Evolutionary conservation across 2,113 vertebrate genomes (phyloP), one percentile per base, ranked within the genome.

Genomic region (Thymallus thymallus): DNA sequence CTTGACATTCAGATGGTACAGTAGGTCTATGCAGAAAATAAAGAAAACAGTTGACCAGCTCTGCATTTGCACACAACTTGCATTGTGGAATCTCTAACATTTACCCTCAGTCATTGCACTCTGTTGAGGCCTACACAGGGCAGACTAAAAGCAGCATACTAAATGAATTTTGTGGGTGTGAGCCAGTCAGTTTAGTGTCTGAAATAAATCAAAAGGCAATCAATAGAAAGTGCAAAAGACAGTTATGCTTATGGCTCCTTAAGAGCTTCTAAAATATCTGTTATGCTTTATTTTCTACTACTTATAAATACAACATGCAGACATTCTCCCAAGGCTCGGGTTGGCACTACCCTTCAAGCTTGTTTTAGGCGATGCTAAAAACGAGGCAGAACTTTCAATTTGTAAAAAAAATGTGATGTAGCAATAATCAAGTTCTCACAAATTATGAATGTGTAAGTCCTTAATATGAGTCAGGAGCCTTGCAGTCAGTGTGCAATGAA

Each of bases 81-180:
- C 26, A 26, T 26, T 26, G 26, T 23, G 9, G 35, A 41, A 41
- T 41, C 35, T 10, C 35, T 41, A 41, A 10, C 24, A 22, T 30
- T 35, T 10, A 30, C n/a, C 14, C 6, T 26, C 35, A 10, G 56
- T 26, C 26, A 64, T 56, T 71, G 20, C 13, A 41, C n/a, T 58
- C 55, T 29, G 56, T 58, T 62, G 68, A 79, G 67, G 3, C 72
- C 72, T 71, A 60, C 68, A 71, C 61, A 74, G 9, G 23, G 60
- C n/a, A 22, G 66, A 35, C 66, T 45, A 20, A 56, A 64, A 69
- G 61, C 69, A 62, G 55, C 46, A 41, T 51, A 71, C 30, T 55
- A 29, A 75, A 55, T 32, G 26, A 41, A 41, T 41, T 41, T 55
- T 30, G 32, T 66, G 58, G 13, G 68, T 65, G 29, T 60, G 51